A percentile compares a stretch with the other conserved stretches of the same genome.
These are phyloP conservation scores for Ormyrus rosae DNA, from an alignment of 2,888 invertebrate genomes.

Conservation along the genomic window DNA sequence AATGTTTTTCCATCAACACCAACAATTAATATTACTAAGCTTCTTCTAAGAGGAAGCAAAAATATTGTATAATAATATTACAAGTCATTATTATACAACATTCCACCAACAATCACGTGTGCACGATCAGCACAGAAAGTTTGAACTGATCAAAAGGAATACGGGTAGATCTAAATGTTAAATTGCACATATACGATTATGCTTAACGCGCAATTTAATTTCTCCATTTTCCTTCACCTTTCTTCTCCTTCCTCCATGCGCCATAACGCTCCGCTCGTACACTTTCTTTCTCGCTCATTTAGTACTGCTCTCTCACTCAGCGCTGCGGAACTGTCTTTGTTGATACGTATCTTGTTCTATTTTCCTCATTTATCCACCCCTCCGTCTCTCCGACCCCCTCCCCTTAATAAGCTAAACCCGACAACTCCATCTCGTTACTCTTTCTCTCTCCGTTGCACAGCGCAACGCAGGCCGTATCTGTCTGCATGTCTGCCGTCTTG, in stretches of 20 bases:
- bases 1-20: too few species aligned
- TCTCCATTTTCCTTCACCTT: constrained; percentile 41
- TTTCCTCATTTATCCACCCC: constrained; percentile 46
- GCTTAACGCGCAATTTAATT: constrained; percentile 56
- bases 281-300: constrained; percentile 49
- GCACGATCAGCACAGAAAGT: background rate
- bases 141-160: background rate
- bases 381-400: background rate
- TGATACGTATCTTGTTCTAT: constrained; percentile 47
- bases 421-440: constrained; percentile 25
- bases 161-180: background rate
- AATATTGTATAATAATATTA: too few species aligned
- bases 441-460: constrained; percentile 51
- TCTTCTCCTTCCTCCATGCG: background rate
- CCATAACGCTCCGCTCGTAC: constrained; percentile 7
- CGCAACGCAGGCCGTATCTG: constrained; percentile 52
- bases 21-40: too few species aligned
- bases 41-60: too few species aligned
- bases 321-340: constrained; percentile 42
- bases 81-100: too few species aligned
- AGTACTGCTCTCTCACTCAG: background rate
- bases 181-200: constrained; percentile 30
- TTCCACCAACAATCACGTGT: background rate
- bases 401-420: constrained; percentile 39
- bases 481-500: constrained; percentile 69